Evolutionary conservation across 2,888 invertebrate species (phyloP), one percentile per base, ranked within the genome.

Genomic region (Marronus borbonicus): DNA sequence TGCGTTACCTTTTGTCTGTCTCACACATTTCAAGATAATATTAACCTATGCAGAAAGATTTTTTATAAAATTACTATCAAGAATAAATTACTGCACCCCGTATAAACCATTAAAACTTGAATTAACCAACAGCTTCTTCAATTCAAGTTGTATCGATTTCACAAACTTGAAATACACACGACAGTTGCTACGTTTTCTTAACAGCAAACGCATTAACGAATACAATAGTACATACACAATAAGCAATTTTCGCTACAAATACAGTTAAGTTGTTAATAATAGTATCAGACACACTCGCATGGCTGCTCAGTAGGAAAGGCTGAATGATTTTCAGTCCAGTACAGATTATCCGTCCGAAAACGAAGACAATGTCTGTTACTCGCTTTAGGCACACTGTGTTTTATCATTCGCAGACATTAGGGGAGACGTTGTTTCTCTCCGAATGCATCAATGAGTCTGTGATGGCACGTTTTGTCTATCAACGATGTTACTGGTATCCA

Each of bases 401-500:
- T 81, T 82, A 81, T 81, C 81, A 81, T 80, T 80, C 76, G 31
- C 79, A 70, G 82, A 81, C 80, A 81, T 81, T 82, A 82, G 81
- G 81, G 80, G 81, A 82, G 80, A 80, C 81, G 81, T 82, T 82
- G 82, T 81, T 78, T 82, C 80, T 79, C 80, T 80, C 80, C 52
- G 79, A 81, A 80, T 80, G 80, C 81, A 80, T 79, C 81, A 77
- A 80, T 80, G 80, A 79, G 79, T 80, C 80, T 80, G 78, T 81
- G 80, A 80, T 80, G 80, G 80, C 79, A 80, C 80, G 80, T 81
- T 80, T 78, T 74, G 77, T 80, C 81, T 80, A 81, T 79, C 81
- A 78, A 76, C 81, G 74, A 76, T 78, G 81, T 74, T 78, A 77
- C 80, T 31, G 31, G 31, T 77, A 81, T 81, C 80, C 80, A 81